Base-by-base conservation (phyloP, 1,140 invertebrate species). In the Hydropsyche tenuis region DNA sequence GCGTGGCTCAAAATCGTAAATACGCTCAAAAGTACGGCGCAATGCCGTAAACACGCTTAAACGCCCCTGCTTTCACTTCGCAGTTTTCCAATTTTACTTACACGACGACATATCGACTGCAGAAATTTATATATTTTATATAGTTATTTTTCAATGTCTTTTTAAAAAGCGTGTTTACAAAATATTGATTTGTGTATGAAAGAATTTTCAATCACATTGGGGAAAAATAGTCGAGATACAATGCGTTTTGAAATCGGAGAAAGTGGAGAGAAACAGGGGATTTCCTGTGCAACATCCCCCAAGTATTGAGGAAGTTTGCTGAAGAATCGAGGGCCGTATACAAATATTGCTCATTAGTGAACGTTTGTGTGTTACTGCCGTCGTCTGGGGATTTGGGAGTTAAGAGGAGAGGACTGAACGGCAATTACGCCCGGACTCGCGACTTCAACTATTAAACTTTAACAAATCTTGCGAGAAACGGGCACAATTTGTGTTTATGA, bases 331-430 rank as follows among this genome's bases (percentile, higher is more conserved):
- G 66, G 53, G 72, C 30, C 22, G 68, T 76, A 69, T 74, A 77
- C 73, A 77, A 77, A 77, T 77, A 77, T 74, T 74, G 69, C 75
- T 77, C 75, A 77, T 77, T 77, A 77, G 75, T 72, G 69, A 23
- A 72, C 72, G 25, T 76, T 73, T 76, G 75, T 73, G 66, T 66
- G 69, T 37, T 45, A 56, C 51, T 70, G 23, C 45, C 43, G 46
- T 25, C 65, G 43, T 68, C 43, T 68, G 25, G 46, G 51, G 68
- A 25, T 7, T 27, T 16, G 43, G 7, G 7, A n/a, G n/a, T n/a
- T n/a, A n/a, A n/a, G n/a, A 46, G 66, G 22, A 42, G 23, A 68
- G 65, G 45, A 22, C 25, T 7, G 11, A 37, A 25, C 20, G 64
- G 64, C 73, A 77, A 77, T 77, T 77, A 74, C 64, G 56, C 63